These are phyloP conservation scores for Eristalis pertinax DNA, from an alignment of 2,888 invertebrate species.

Conservation along the genomic window DNA sequence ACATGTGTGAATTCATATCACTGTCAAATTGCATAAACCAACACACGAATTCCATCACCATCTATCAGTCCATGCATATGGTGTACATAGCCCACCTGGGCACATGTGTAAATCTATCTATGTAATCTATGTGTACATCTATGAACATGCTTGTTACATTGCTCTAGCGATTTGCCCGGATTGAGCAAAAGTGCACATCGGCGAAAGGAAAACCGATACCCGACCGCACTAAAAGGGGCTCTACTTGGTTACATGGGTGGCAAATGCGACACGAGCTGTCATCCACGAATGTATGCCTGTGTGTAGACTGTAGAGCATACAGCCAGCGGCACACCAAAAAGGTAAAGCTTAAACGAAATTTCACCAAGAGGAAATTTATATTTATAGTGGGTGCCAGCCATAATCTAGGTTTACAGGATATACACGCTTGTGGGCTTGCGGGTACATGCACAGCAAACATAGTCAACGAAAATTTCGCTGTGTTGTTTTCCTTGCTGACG, in stretches of 20 bases:
- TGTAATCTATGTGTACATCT: not conserved
- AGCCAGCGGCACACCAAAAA: conserved; percentile 51
- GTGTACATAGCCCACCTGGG: not conserved
- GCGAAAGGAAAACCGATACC: not conserved
- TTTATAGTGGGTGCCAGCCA: conserved; percentile 65
- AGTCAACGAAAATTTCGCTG: conserved; percentile 60
- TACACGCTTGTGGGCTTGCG: conserved; percentile 51
- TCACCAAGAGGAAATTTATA: conserved; percentile 60
- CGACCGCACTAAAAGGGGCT: conserved; percentile 47
- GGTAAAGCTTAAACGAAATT: conserved; percentile 46
- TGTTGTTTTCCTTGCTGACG: conserved; percentile 38
- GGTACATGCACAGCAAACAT: conserved; percentile 61
- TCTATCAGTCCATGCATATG: not conserved
- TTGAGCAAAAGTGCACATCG: conserved; percentile 60
- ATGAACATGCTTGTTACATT: conserved; percentile 1
- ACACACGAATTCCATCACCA: not conserved
- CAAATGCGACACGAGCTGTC: conserved; percentile 34
- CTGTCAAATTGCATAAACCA: not conserved
- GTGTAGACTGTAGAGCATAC: conserved; percentile 31
- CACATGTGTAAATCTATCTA: not conserved
- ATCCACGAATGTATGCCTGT: not conserved
- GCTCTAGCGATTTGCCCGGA: conserved; percentile 41
- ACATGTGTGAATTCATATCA: no score
- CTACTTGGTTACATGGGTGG: conserved; percentile 35
- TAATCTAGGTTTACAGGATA: conserved; percentile 62